These are phyloP conservation scores for Pelobates cultripes DNA, from an alignment of 2,797 vertebrate species.

Conservation along the genomic window DNA sequence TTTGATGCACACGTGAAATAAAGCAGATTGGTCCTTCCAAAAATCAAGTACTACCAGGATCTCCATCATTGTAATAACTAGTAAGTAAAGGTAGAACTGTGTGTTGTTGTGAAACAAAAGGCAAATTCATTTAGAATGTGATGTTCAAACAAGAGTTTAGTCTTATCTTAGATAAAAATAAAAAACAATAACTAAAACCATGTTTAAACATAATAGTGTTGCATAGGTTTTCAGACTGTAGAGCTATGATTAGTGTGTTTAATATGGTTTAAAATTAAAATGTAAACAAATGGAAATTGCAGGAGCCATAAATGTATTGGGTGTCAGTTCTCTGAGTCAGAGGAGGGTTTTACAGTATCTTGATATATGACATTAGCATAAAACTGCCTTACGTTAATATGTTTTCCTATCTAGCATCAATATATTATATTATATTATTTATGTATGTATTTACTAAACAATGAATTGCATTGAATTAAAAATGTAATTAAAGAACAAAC, in stretches of 20 bases:
- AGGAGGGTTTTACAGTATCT: no score
- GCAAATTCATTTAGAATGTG: conserved; percentile 64
- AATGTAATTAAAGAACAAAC: no score
- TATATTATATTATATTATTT: no score
- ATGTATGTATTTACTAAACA: no score
- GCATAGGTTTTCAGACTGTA: conserved; percentile 74
- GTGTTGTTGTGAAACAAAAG: conserved; percentile 68
- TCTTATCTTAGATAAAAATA: conserved; percentile 69
- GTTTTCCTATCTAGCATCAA: no score
- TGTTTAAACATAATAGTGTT: conserved; percentile 78
- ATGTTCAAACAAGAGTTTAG: conserved; percentile 62
- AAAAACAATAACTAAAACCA: conserved; percentile 74
- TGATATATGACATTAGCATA: no score
- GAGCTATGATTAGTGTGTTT: conserved; percentile 80
- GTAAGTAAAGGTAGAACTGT: conserved; percentile 61
- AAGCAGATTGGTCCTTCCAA: conserved; percentile 64
- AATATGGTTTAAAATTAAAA: conserved; percentile 73
- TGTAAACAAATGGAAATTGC: conserved; percentile 73
- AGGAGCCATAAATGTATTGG: conserved; percentile 76
- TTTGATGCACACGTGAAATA: conserved; percentile 58
- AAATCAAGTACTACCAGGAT: conserved; percentile 69
- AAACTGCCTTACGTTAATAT: no score
- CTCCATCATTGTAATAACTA: conserved; percentile 60
- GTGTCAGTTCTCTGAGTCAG: background rate
- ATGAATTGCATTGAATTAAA: no score